Evolutionary conservation across 2,797 vertebrate species (phyloP).

Genomic region (Mus spretus): DNA sequence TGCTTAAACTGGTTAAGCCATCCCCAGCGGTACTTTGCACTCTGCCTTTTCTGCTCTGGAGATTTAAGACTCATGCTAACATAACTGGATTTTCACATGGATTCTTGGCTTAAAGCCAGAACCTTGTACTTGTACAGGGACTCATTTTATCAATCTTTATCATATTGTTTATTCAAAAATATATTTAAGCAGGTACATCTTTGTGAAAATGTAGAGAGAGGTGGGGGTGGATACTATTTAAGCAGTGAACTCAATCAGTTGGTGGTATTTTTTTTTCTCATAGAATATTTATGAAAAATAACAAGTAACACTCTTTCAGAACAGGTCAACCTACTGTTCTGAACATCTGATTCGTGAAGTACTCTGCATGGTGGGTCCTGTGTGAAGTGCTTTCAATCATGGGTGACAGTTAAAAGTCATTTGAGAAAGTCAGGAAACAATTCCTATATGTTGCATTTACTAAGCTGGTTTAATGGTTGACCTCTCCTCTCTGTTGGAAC

Average conservation of each 20-base stretch:
- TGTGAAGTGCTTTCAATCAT: conserved; percentile 57
- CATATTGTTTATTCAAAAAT: not conserved
- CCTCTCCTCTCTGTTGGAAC: conserved; percentile 75
- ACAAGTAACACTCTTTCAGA: not conserved
- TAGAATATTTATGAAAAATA: not conserved
- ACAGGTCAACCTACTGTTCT: not conserved
- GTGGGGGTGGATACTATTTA: not conserved
- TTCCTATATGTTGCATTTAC: conserved; percentile 46
- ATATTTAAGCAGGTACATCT: not conserved
- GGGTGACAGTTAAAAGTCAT: conserved; percentile 59
- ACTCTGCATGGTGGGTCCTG: not conserved
- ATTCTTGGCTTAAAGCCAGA: not conserved
- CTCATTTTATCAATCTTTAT: not conserved
- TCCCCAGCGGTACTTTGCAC: too few relatives aligned
- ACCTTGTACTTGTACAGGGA: not conserved
- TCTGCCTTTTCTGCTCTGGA: not conserved
- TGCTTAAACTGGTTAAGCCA: not conserved
- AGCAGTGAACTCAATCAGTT: not conserved
- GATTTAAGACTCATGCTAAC: not conserved
- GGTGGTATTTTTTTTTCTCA: not conserved
- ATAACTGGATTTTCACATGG: not conserved
- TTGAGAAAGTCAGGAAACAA: conserved; percentile 65
- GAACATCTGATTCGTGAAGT: not conserved
- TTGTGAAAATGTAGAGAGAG: not conserved
- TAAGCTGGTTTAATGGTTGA: conserved; percentile 73